Evolutionary conservation across 2,113 vertebrate species (phyloP).

Genomic region (Progne subis): DNA sequence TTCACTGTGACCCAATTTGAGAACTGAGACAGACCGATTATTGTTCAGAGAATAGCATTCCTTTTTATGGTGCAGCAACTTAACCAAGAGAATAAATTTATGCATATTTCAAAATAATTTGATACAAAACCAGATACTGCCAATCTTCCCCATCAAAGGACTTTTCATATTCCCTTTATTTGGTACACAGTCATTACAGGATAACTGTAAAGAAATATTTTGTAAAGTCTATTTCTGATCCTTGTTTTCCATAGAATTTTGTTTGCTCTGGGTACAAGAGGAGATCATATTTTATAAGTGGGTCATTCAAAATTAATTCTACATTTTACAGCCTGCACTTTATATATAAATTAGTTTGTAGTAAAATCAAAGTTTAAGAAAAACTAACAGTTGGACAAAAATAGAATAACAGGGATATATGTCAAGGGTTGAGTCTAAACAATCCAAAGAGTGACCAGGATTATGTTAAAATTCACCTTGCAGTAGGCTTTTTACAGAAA

Average conservation of each 20-base stretch:
- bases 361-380: background rate
- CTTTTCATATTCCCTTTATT: background rate
- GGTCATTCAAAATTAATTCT: background rate
- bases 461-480: background rate
- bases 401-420: background rate
- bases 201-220: background rate
- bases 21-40: background rate
- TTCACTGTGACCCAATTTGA: conserved; percentile 31
- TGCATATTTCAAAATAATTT: conserved; percentile 13
- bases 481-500: background rate
- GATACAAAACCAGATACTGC: conserved; percentile 3
- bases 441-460: background rate
- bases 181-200: background rate
- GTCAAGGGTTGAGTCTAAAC: background rate
- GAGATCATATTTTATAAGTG: background rate
- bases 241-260: background rate
- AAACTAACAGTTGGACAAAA: background rate
- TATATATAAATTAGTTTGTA: background rate
- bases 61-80: background rate
- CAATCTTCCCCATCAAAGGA: background rate
- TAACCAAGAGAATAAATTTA: conserved; percentile 15
- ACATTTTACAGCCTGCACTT: background rate
- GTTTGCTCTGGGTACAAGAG: background rate
- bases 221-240: background rate
- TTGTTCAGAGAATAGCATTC: conserved; percentile 6